These are phyloP conservation scores for Whitmania pigra DNA, from an alignment of 1,140 invertebrate genomes.

Conservation along the genomic window DNA sequence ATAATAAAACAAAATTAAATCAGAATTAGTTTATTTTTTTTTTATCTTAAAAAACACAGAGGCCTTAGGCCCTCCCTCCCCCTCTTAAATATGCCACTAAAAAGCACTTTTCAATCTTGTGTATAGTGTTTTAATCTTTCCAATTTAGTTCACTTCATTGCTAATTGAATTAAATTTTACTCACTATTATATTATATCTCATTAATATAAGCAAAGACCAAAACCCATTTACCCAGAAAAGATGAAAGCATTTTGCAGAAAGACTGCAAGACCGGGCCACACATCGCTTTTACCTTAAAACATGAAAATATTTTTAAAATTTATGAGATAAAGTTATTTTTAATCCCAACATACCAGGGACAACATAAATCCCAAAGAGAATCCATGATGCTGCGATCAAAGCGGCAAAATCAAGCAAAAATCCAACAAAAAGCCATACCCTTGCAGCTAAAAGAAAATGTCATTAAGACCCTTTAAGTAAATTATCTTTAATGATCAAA, in stretches of 20 bases:
- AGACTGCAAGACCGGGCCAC: constrained; percentile 78
- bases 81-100: no score
- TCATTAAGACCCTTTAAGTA: neutral
- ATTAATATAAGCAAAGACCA: no score
- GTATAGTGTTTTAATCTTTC: no score
- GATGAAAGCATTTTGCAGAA: constrained; percentile 88
- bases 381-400: constrained; percentile 92
- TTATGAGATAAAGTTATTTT: neutral
- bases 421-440: constrained; percentile 90
- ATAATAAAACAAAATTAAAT: no score
- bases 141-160: no score
- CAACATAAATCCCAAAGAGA: constrained; percentile 59
- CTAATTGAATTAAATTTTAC: no score
- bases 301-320: constrained; percentile 17
- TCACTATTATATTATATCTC: no score
- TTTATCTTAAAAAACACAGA: no score
- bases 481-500: no score
- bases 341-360: constrained; percentile 24
- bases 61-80: no score
- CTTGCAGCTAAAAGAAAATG: constrained; percentile 54
- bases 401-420: constrained; percentile 85
- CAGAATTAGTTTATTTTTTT: no score
- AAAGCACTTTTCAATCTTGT: no score
- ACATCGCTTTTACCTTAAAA: constrained; percentile 35
- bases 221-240: constrained; percentile 54